phyloP scores from a whole-genome alignment of 2,888 invertebrate genomes.

The Campaea margaritaria region DNA sequence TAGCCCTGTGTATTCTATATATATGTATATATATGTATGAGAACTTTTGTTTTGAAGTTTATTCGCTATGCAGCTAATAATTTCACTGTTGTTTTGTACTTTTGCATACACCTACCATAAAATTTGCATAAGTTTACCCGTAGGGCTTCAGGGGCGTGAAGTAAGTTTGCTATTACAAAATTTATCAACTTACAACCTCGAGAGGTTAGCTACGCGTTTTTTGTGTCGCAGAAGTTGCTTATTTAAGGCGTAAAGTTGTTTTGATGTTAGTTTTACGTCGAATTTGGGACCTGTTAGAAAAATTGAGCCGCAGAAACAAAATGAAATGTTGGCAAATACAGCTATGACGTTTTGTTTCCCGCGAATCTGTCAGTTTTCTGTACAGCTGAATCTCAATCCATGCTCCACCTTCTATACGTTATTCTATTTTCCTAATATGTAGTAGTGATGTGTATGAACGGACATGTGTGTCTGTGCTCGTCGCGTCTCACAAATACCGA shows the following conservation, averaged over 20 bases:
- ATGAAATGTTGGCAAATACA: too few relatives aligned
- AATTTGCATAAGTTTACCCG: conserved; percentile 47
- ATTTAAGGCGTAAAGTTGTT: conserved; percentile 28
- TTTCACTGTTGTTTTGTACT: conserved; percentile 32
- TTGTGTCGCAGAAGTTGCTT: conserved; percentile 26
- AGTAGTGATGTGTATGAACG: too few relatives aligned
- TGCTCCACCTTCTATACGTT: too few relatives aligned
- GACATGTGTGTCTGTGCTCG: too few relatives aligned
- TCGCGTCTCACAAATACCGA: too few relatives aligned
- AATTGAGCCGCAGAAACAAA: conserved; percentile 9
- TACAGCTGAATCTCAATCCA: too few relatives aligned
- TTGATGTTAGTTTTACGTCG: conserved; percentile 20
- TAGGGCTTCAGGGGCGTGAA: conserved; percentile 39
- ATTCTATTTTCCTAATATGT: too few relatives aligned
- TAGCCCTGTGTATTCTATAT: too few relatives aligned
- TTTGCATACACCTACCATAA: conserved; percentile 42
- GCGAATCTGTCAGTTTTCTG: too few relatives aligned
- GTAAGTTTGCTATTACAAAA: conserved; percentile 45
- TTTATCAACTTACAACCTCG: conserved; percentile 47
- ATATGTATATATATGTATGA: too few relatives aligned
- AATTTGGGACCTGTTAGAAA: conserved; percentile 18
- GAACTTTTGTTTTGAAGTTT: too few relatives aligned
- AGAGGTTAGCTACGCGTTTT: conserved; percentile 36
- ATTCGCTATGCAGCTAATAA: conserved; percentile 24
- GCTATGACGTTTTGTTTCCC: too few relatives aligned